phyloP scores from a whole-genome alignment of 2,113 vertebrate species.

The Recurvirostra avosetta region DNA sequence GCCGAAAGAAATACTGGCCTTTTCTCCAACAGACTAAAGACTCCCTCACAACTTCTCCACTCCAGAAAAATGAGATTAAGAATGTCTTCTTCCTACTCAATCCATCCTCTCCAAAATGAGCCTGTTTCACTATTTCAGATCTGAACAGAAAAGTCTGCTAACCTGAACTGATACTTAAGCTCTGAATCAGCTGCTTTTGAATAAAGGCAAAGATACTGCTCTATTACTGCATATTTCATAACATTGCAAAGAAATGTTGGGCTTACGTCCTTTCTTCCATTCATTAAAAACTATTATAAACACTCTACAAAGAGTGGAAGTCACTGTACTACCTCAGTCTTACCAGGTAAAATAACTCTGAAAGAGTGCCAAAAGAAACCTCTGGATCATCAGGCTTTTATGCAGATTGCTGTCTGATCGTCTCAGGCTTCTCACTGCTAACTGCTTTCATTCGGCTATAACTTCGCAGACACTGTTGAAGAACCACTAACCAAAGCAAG shows the following conservation, averaged over 20 bases:
- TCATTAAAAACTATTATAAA: background rate
- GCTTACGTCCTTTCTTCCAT: background rate
- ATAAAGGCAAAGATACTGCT: background rate
- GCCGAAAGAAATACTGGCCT: background rate
- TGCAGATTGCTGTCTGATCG: background rate
- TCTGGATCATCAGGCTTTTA: background rate
- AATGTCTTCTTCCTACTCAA: background rate
- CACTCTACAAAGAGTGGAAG: background rate
- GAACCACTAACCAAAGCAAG: background rate
- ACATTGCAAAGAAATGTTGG: background rate
- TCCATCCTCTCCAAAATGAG: background rate
- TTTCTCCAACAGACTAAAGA: background rate
- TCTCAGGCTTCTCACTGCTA: background rate
- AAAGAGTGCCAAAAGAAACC: background rate
- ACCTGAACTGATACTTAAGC: background rate
- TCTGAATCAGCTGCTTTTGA: background rate
- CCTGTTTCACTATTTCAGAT: background rate
- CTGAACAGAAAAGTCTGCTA: background rate
- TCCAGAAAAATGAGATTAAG: background rate
- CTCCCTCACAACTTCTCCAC: background rate
- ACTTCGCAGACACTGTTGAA: background rate
- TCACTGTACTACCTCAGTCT: background rate
- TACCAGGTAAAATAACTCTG: background rate
- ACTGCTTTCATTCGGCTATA: background rate
- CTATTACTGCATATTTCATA: background rate